Evolutionary conservation across 2,113 vertebrate species (phyloP).

Genomic region (Hemibagrus wyckioides): DNA sequence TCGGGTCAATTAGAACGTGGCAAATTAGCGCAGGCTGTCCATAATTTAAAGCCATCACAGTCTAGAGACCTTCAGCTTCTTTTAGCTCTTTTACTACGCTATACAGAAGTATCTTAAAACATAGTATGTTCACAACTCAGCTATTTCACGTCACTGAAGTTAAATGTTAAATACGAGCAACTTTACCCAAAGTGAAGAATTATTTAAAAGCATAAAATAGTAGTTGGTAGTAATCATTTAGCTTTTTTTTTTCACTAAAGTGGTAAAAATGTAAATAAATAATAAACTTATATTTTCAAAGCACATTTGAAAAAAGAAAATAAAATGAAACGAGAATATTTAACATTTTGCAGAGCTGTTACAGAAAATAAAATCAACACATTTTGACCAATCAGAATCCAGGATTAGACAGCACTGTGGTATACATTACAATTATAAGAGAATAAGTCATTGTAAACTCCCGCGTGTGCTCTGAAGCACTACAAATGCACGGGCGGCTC

Average conservation of each 20-base stretch:
- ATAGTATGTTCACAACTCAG: not conserved
- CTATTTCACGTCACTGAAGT: not conserved
- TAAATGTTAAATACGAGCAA: not conserved
- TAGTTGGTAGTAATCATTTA: not conserved
- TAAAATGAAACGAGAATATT: not conserved
- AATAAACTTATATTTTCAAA: not conserved
- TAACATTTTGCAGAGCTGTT: not conserved
- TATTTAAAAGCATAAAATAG: not conserved
- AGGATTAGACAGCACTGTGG: not conserved
- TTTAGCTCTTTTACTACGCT: not conserved
- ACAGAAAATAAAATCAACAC: not conserved
- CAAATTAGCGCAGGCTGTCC: not conserved
- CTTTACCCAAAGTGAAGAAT: not conserved
- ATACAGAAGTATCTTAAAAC: not conserved
- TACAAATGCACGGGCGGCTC: not conserved
- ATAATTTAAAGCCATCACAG: not conserved
- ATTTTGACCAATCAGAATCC: not conserved
- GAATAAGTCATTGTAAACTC: not conserved
- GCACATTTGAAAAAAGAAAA: not conserved
- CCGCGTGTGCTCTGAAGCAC: not conserved
- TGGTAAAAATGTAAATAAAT: not conserved
- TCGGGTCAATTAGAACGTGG: not conserved
- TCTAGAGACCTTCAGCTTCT: not conserved
- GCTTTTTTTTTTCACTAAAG: not conserved
- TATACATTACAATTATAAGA: not conserved